Evolutionary conservation across 2,888 invertebrate species (phyloP), one percentile per base, ranked within the genome.

Genomic region (Stegophylla sp.): DNA sequence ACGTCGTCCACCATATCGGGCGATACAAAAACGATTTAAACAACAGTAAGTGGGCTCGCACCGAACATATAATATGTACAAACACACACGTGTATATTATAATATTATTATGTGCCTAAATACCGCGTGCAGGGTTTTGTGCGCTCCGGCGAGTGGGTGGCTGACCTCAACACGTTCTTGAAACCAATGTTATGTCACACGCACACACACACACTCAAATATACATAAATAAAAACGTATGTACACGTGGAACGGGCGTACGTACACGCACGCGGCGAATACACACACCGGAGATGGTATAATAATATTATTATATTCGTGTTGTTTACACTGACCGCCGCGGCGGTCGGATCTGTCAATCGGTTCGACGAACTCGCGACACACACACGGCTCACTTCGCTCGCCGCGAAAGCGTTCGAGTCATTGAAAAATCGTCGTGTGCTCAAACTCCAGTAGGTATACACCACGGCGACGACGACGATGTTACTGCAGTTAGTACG

Each of bases 321-420:
- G 51, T n/a, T 61, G 48, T 41, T 12, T 20, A 56, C 48, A 15
- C 34, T n/a, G 51, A 64, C 64, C 53, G 43, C 43, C 51, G 51
- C 61, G 20, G 43, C 23, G 9, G 59, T 9, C 48, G 20, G 41
- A 56, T 56, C 75, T 28, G 67, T 67, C 76, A 66, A 67, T 67
- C 75, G 76, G 76, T 77, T 77, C 76, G 76, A 77, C 76, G 76
- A 77, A 77, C 76, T 51, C 56, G 48, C n/a, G n/a, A n/a, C n/a
- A n/a, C n/a, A n/a, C n/a, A 45, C 45, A 28, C 48, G 74, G 12
- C 61, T 45, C 66, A n/a, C n/a, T 34, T 63, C 23, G 20, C 43
- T 1, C 66, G 12, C 13, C 4, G 28, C 26, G 15, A 13, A 23
- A 41, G n/a, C 12, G 5, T 34, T 41, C n/a, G 4, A 3, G 45